A percentile compares a stretch with the other conserved stretches of the same genome.
Evolutionary conservation across 1,140 invertebrate genomes (phyloP).

Genomic region (Bombus balteatus): DNA sequence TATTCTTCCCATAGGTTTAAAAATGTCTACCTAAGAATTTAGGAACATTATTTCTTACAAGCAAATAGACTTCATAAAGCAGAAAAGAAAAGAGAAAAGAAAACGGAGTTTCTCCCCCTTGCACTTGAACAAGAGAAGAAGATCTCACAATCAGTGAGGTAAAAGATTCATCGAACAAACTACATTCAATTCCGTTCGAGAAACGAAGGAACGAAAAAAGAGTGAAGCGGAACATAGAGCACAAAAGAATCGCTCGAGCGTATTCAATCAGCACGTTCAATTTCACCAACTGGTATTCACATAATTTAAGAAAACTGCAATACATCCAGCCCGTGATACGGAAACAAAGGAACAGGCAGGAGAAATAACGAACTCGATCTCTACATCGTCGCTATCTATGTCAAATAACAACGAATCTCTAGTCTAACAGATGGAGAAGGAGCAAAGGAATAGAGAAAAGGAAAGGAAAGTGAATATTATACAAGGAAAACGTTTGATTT

Average conservation of each 20-base stretch:
- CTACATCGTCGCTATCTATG: background rate
- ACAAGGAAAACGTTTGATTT: background rate
- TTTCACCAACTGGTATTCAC: constrained; percentile 10
- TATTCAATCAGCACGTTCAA: constrained; percentile 35
- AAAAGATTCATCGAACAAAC: constrained; percentile 25
- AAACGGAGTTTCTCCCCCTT: background rate
- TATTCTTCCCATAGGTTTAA: too few species aligned
- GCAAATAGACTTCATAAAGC: background rate
- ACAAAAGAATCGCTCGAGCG: constrained; percentile 7
- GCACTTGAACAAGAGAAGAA: background rate
- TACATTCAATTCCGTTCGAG: constrained; percentile 16
- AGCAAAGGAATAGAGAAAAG: background rate
- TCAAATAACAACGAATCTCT: background rate
- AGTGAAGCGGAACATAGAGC: background rate
- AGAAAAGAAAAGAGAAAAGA: background rate
- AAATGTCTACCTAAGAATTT: too few species aligned
- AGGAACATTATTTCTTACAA: background rate
- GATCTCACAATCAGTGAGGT: background rate
- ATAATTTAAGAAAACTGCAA: constrained; percentile 31
- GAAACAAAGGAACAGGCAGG: constrained; percentile 7
- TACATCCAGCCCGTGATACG: background rate
- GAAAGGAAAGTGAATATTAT: background rate
- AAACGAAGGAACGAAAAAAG: background rate
- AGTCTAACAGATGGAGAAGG: background rate
- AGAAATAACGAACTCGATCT: constrained; percentile 18